Evolutionary conservation across 2,888 invertebrate species (phyloP).

Genomic region (Synanthedon vespiformis): DNA sequence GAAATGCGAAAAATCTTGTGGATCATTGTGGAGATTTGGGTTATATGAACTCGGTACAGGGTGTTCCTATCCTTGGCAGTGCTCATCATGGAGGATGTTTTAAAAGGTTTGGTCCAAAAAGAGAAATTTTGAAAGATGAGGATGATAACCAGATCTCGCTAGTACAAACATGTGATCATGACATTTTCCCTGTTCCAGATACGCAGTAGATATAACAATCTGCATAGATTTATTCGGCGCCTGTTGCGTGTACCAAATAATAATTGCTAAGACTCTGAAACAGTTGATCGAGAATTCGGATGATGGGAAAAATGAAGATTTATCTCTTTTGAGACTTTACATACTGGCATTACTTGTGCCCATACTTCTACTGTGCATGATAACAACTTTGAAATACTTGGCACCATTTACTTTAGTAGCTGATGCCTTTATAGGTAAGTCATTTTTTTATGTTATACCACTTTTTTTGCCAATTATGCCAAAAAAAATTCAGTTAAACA

Average conservation of each 20-base stretch:
- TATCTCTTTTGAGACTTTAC: constrained; percentile 38
- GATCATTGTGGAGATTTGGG: too few relatives aligned
- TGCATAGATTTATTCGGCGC: constrained; percentile 58
- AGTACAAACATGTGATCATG: too few relatives aligned
- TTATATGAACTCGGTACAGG: too few relatives aligned
- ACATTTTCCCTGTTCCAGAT: constrained; percentile 15
- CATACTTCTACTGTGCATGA: constrained; percentile 53
- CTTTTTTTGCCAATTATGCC: too few relatives aligned
- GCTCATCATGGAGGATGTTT: too few relatives aligned
- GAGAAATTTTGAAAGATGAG: too few relatives aligned
- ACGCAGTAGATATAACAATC: constrained; percentile 44
- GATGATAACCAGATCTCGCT: too few relatives aligned
- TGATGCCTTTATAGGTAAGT: constrained; percentile 49
- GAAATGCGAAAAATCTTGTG: too few relatives aligned
- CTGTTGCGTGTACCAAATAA: constrained; percentile 57
- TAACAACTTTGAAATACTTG: constrained; percentile 52
- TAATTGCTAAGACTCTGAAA: constrained; percentile 53
- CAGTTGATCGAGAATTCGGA: constrained; percentile 31
- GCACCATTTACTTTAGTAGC: constrained; percentile 54
- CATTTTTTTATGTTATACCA: not conserved
- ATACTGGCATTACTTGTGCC: constrained; percentile 41
- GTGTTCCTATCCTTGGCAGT: too few relatives aligned
- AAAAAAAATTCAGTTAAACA: too few relatives aligned
- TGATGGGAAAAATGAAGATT: constrained; percentile 13
- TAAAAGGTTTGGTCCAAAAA: too few relatives aligned